Conservation (phyloP, 2,888 invertebrate species). For the Leucozona laternaria region DNA sequence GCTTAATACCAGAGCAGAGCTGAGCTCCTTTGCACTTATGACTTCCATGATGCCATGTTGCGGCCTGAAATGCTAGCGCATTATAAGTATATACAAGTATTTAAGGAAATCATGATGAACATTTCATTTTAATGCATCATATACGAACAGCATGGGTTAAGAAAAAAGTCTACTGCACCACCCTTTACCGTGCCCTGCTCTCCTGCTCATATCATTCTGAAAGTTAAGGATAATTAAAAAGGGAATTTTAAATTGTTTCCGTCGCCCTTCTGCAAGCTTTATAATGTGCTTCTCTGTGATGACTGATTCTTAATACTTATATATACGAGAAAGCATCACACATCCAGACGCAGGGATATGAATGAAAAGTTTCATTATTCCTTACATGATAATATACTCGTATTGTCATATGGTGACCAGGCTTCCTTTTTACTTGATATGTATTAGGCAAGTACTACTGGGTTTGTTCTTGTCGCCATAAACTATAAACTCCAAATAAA, state of each 20-base stretch:
- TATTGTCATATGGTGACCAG: background rate
- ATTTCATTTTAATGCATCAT: conserved; percentile 67
- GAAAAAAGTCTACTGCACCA: background rate
- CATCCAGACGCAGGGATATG: background rate
- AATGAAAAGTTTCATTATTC: conserved; percentile 22
- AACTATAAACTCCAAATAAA: too few relatives aligned
- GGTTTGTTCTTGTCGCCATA: too few relatives aligned
- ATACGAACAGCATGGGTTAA: conserved; percentile 1
- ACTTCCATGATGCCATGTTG: conserved; percentile 42
- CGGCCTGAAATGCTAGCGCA: conserved; percentile 38
- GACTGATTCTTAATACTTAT: conserved; percentile 5
- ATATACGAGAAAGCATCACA: background rate
- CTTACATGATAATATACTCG: conserved; percentile 11
- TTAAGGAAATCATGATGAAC: conserved; percentile 69
- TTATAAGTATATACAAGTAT: conserved; percentile 35
- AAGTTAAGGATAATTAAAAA: conserved; percentile 72
- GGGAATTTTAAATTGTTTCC: conserved; percentile 70
- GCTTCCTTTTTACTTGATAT: background rate
- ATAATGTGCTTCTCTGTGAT: background rate
- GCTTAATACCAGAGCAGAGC: conserved; percentile 6
- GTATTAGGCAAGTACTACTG: background rate
- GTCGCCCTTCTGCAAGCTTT: conserved; percentile 34
- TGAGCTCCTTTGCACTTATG: conserved; percentile 42
- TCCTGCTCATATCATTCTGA: conserved; percentile 2
- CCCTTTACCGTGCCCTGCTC: conserved; percentile 7